Conservation (phyloP, 2,113 vertebrate species). For the Potamarius usumacintae region DNA sequence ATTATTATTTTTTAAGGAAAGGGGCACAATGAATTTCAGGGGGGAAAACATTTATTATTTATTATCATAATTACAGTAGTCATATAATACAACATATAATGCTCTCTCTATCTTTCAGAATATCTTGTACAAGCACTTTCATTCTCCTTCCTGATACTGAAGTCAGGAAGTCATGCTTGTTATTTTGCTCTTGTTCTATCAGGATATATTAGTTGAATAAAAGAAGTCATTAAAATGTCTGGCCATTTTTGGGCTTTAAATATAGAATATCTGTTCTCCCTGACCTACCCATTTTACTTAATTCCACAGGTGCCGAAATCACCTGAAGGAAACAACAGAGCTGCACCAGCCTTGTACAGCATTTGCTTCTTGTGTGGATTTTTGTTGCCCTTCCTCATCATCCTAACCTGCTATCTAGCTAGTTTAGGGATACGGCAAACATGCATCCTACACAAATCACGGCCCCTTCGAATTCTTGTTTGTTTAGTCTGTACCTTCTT, state of each 20-base stretch:
- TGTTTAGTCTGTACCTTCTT: constrained; percentile 72
- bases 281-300: no score
- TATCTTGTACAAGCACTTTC: constrained; percentile 48
- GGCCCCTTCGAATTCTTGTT: constrained; percentile 65
- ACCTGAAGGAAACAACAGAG: rapidly evolving
- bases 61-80: not conserved
- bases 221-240: no score
- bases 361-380: constrained; percentile 75
- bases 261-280: no score
- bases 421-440: constrained; percentile 64
- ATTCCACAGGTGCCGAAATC: constrained; percentile 48
- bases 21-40: not conserved
- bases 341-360: constrained; percentile 51
- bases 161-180: no score
- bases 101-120: constrained; percentile 29
- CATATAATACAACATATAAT: not conserved
- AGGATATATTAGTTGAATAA: no score
- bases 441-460: constrained; percentile 58
- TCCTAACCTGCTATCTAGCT: constrained; percentile 69
- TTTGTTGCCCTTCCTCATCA: constrained; percentile 71
- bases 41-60: not conserved
- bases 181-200: no score
- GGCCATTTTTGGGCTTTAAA: no score
- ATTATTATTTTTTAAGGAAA: not conserved
- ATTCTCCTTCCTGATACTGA: no score